A percentile compares a stretch with the other conserved stretches of the same genome.
Conservation (phyloP, 2,888 invertebrate species). For the Mycogona germanica region DNA sequence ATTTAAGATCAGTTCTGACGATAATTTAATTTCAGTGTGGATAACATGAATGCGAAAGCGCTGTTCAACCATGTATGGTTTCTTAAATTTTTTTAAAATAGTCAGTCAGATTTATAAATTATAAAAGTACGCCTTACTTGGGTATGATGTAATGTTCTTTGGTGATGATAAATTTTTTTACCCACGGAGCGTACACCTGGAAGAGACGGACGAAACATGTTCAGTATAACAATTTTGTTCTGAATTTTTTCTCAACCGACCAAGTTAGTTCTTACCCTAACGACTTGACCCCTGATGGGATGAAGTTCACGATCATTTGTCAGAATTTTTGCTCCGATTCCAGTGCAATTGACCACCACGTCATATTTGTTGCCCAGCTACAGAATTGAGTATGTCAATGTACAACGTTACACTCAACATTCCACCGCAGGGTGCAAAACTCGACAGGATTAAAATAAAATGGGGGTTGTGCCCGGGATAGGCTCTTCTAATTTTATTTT, state of each 20-base stretch:
- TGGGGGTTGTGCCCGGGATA: too few relatives aligned
- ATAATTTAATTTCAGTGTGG: not conserved
- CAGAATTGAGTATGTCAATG: not conserved
- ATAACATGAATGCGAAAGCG: too few relatives aligned
- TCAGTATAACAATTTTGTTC: not conserved
- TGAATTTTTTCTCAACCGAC: not conserved
- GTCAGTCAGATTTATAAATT: too few relatives aligned
- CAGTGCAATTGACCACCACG: conserved; percentile 67
- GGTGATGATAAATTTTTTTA: conserved; percentile 45
- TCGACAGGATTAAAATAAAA: too few relatives aligned
- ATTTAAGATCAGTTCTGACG: conserved; percentile 11
- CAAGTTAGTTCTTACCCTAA: conserved; percentile 39
- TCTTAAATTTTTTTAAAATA: too few relatives aligned
- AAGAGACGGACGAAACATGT: not conserved
- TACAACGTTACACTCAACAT: too few relatives aligned
- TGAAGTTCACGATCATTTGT: conserved; percentile 47
- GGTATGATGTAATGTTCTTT: conserved; percentile 60
- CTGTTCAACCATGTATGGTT: too few relatives aligned
- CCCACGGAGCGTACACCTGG: conserved; percentile 53
- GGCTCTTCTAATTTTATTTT: not conserved
- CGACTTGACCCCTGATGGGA: conserved; percentile 63
- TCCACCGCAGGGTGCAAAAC: too few relatives aligned
- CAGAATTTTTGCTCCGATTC: conserved; percentile 51
- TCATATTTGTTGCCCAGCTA: conserved; percentile 43
- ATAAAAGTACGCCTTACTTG: conserved; percentile 44